Conservation (phyloP, 2,113 vertebrate genomes). For the Grus americana region DNA sequence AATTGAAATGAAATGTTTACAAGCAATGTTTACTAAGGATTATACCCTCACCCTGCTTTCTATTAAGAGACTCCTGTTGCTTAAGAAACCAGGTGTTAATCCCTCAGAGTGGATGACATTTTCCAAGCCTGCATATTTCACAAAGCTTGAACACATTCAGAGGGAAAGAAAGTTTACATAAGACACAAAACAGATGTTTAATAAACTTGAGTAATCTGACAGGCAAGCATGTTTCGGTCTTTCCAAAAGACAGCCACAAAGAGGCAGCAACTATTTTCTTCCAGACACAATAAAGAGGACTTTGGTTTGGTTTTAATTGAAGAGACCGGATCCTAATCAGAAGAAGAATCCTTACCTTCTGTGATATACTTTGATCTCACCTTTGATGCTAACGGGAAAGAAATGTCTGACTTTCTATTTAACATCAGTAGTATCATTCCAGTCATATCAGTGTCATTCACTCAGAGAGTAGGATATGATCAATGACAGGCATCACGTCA, state of each 20-base stretch:
- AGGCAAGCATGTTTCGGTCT: not conserved
- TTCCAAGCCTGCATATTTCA: not conserved
- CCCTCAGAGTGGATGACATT: constrained; percentile 23
- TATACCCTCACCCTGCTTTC: constrained; percentile 14
- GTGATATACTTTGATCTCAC: constrained; percentile 19
- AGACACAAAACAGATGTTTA: constrained; percentile 51
- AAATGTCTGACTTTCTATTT: not conserved
- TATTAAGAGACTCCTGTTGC: not conserved
- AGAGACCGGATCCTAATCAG: not conserved
- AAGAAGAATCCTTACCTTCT: not conserved
- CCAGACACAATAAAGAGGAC: constrained; percentile 27
- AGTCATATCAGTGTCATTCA: not conserved
- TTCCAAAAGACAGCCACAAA: constrained; percentile 12
- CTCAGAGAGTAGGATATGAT: not conserved
- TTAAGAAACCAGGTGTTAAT: constrained; percentile 34
- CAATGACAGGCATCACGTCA: not conserved
- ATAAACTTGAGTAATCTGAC: constrained; percentile 41
- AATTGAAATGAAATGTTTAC: constrained; percentile 12
- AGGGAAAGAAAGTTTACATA: constrained; percentile 19
- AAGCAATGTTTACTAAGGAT: not conserved
- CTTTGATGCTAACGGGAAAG: not conserved
- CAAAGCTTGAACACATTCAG: constrained; percentile 21
- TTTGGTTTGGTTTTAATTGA: constrained; percentile 48
- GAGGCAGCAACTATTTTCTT: constrained; percentile 28
- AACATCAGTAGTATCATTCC: not conserved